Evolutionary conservation across 2,888 invertebrate genomes (phyloP).

Genomic region (Napeogenes inachia): DNA sequence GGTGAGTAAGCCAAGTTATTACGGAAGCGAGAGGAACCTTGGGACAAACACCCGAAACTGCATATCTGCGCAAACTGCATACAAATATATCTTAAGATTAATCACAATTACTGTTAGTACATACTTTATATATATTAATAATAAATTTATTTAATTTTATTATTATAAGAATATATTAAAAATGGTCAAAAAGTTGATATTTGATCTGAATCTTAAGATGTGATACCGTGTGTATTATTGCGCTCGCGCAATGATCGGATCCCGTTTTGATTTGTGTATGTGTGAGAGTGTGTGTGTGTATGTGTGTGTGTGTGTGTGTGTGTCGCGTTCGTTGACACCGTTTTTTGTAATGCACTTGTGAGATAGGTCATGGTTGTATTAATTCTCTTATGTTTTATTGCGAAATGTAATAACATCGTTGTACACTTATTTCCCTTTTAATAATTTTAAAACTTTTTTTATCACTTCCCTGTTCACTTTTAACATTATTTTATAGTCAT

Average conservation of each 20-base stretch:
- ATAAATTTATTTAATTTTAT: not conserved
- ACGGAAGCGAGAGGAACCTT: conserved; percentile 30
- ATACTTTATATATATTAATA: no score
- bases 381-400: conserved; percentile 28
- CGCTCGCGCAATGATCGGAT: conserved; percentile 30
- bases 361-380: conserved; percentile 33
- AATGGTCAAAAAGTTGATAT: conserved; percentile 14
- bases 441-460: no score
- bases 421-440: not conserved
- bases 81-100: not conserved
- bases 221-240: conserved; percentile 28
- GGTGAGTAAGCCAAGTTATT: conserved; percentile 17
- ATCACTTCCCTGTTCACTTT: no score
- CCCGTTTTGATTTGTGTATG: conserved; percentile 30
- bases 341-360: conserved; percentile 33
- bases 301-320: conserved; percentile 21
- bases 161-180: not conserved
- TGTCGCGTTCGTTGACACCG: conserved; percentile 35
- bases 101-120: no score
- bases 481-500: no score
- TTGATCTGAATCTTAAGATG: conserved; percentile 26
- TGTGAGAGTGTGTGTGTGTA: conserved; percentile 22
- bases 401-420: not conserved
- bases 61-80: conserved; percentile 8
- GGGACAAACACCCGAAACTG: conserved; percentile 32